Evolutionary conservation across 2,797 vertebrate species (phyloP), one percentile per base, ranked within the genome.

Genomic region (Gouania willdenowi): DNA sequence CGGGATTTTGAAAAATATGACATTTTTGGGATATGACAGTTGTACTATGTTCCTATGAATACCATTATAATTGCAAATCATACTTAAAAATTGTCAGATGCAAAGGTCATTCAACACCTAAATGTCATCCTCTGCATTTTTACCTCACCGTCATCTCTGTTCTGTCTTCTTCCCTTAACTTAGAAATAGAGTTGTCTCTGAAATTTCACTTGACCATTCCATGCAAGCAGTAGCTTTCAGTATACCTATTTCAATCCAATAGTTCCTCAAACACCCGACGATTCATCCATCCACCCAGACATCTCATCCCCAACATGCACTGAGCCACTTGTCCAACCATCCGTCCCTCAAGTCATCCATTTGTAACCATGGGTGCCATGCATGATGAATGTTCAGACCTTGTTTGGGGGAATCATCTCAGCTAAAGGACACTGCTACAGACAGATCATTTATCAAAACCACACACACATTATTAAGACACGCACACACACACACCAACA

Each of bases 301-400:
- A 26, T 44, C 56, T 41, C 23, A 62, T 59, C 66, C 60, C 55
- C 45, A n/a, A n/a, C 61, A 51, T 54, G 53, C 57, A 66, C 64
- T 66, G 61, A 41, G 63, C 45, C 45, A 29, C 67, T 68, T 60
- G 54, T 75, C 71, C 67, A 62, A 52, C 69, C 71, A 69, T 54
- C 64, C 66, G 7, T 63, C 69, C 69, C 67, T 56, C 57, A 48
- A 73, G 58, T 41, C 66, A 51, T 65, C 66, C 63, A 58, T 79
- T 70, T 63, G 37, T 68, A 66, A 66, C 66, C 60, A 45, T 59
- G 67, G 59, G 52, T 49, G 52, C 52, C n/a, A n/a, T n/a, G 55
- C 65, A 59, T 84, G 81, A 85, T 84, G 66, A 81, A 84, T 85
- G 81, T 67, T 71, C 64, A 73, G 76, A 85, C 81, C 81, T 83